Conservation (phyloP, 1,140 invertebrate genomes). For the Colletes gigas region DNA sequence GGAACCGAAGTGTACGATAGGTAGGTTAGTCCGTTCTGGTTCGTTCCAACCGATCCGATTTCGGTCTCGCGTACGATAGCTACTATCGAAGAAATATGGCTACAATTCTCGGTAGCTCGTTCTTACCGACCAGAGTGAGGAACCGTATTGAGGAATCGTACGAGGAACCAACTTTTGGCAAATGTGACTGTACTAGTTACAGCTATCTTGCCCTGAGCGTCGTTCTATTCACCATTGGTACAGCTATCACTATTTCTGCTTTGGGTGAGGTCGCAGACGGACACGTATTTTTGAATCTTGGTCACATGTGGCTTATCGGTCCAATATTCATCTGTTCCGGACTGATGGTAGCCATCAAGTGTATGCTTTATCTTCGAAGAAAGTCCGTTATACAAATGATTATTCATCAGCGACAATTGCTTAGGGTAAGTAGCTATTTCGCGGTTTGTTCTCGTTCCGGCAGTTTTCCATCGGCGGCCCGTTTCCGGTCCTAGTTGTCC, state of each 20-base stretch:
- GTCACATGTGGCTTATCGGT: slow-evolving; percentile 87
- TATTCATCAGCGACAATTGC: slow-evolving; percentile 83
- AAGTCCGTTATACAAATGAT: slow-evolving; percentile 86
- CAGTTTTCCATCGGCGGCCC: background rate
- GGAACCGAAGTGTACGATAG: slow-evolving; percentile 5
- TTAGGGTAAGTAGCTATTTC: slow-evolving; percentile 80
- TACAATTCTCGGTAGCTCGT: slow-evolving; percentile 84
- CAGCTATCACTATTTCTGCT: slow-evolving; percentile 84
- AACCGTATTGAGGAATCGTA: slow-evolving; percentile 83
- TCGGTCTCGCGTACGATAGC: slow-evolving; percentile 3
- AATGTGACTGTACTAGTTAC: slow-evolving; percentile 86
- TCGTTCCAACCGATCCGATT: slow-evolving; percentile 20
- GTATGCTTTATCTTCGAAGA: slow-evolving; percentile 85
- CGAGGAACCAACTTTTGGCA: slow-evolving; percentile 83
- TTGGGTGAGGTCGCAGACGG: slow-evolving; percentile 83
- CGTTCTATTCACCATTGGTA: slow-evolving; percentile 84
- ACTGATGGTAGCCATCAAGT: slow-evolving; percentile 86
- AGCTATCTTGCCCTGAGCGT: slow-evolving; percentile 85
- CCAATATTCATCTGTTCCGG: slow-evolving; percentile 87
- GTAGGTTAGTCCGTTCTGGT: slow-evolving; percentile 31
- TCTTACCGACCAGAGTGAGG: slow-evolving; percentile 81
- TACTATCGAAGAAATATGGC: slow-evolving; percentile 79
- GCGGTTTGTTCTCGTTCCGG: background rate
- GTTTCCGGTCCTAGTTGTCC: slow-evolving; percentile 2
- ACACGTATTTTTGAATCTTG: slow-evolving; percentile 83